Evolutionary conservation across 1,140 invertebrate genomes (phyloP).

Genomic region (Drosophila nebulosa): DNA sequence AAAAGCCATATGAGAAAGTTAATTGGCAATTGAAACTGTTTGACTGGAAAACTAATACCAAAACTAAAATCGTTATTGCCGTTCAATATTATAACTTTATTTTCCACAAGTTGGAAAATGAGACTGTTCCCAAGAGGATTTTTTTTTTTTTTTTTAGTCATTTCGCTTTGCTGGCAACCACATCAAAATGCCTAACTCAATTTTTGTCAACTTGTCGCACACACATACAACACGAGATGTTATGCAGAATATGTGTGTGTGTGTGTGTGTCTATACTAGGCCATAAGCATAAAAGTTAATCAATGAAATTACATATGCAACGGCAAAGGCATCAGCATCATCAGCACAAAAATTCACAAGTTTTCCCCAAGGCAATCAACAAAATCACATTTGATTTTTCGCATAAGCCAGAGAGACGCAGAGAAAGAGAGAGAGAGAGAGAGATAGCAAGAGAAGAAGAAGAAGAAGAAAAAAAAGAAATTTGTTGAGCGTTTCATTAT

Average conservation of each 20-base stretch:
- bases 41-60: not conserved
- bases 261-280: not conserved
- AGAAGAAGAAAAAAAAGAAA: slow-evolving; percentile 20
- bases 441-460: slow-evolving; percentile 11
- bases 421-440: slow-evolving; percentile 22
- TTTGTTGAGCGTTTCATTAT: slow-evolving; percentile 64
- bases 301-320: slow-evolving; percentile 64
- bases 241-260: slow-evolving; percentile 50
- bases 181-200: slow-evolving; percentile 49
- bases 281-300: slow-evolving; percentile 58
- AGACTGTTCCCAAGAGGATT: not conserved
- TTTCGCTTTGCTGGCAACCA: not conserved
- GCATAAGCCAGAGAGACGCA: slow-evolving; percentile 19
- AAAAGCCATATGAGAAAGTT: too few relatives aligned
- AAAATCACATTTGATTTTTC: slow-evolving; percentile 73
- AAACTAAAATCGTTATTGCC: not conserved
- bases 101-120: too few relatives aligned
- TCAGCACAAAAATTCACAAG: slow-evolving; percentile 48
- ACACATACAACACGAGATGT: slow-evolving; percentile 24
- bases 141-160: too few relatives aligned
- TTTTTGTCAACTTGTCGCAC: slow-evolving; percentile 66
- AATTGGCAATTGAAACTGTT: not conserved
- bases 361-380: slow-evolving; percentile 69
- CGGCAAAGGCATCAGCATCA: slow-evolving; percentile 33
- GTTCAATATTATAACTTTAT: not conserved